Percentiles rank a stretch among this genome's conserved stretches.
phyloP scores from a whole-genome alignment of 2,888 invertebrate species.

The Eutolmus rufibarbis region DNA sequence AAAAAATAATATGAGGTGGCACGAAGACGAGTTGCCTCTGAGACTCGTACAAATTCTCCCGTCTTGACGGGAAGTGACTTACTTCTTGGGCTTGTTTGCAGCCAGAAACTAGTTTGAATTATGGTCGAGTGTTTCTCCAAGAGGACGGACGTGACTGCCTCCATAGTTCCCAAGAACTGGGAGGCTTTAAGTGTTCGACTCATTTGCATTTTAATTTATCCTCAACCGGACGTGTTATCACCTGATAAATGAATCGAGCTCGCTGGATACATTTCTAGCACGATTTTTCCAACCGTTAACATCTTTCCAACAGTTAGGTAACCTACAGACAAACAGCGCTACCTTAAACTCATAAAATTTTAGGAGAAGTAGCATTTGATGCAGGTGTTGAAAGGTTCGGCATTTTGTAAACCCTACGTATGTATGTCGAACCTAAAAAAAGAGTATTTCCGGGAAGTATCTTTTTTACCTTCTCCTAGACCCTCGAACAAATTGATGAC shows the following conservation, averaged over 20 bases:
- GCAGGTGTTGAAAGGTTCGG: neutral
- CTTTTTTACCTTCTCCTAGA: neutral
- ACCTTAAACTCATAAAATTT: neutral
- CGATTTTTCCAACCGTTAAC: neutral
- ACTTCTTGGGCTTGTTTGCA: neutral
- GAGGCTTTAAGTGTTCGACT: neutral
- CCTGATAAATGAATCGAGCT: neutral
- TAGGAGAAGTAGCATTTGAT: neutral
- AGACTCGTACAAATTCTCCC: neutral
- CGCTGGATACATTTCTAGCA: neutral
- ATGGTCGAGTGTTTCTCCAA: neutral
- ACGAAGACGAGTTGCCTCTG: neutral
- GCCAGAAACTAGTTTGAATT: neutral
- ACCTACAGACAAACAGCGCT: neutral
- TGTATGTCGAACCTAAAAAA: neutral
- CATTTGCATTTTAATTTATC: constrained; percentile 24
- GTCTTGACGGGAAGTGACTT: neutral
- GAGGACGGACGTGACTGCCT: constrained; percentile 4
- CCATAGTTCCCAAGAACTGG: neutral
- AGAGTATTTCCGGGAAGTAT: neutral
- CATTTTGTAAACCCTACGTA: neutral
- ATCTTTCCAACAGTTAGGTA: neutral
- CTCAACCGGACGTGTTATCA: constrained; percentile 15
- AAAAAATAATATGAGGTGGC: neutral
- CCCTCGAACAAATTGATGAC: neutral